A percentile compares a stretch with the other conserved stretches of the same genome.
phyloP scores from a whole-genome alignment of 2,888 invertebrate species.

The Sabatieria punctata region DNA sequence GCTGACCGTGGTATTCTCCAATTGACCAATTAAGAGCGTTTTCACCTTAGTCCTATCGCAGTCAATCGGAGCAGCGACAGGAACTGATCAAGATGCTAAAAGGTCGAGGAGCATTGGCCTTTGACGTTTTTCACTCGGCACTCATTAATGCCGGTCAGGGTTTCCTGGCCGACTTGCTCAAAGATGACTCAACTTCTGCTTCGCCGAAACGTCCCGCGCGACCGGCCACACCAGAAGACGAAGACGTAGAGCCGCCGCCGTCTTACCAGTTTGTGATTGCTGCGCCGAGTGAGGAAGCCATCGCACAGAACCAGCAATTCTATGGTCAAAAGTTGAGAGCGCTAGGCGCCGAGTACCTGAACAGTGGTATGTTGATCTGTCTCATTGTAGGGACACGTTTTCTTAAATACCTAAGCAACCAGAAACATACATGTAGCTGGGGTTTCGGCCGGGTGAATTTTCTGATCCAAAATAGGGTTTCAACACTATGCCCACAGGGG shows the following conservation, averaged over 20 bases:
- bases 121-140: constrained; percentile 14
- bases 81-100: background rate
- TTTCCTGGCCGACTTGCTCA: constrained; percentile 12
- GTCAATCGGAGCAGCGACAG: background rate
- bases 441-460: no score
- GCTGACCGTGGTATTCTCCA: background rate
- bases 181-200: background rate
- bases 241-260: background rate
- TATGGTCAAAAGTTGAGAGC: background rate
- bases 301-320: background rate
- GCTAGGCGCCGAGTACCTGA: background rate
- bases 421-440: no score
- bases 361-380: no score
- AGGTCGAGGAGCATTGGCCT: constrained; percentile 14
- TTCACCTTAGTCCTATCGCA: background rate
- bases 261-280: background rate
- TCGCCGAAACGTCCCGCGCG: background rate
- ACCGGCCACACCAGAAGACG: background rate
- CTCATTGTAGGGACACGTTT: no score
- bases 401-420: no score
- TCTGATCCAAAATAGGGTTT: no score
- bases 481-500: no score
- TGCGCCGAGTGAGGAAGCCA: background rate
- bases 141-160: constrained; percentile 11
- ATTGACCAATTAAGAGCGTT: background rate